Conservation (phyloP, 2,797 vertebrate genomes). For the Pitangus sulphuratus region DNA sequence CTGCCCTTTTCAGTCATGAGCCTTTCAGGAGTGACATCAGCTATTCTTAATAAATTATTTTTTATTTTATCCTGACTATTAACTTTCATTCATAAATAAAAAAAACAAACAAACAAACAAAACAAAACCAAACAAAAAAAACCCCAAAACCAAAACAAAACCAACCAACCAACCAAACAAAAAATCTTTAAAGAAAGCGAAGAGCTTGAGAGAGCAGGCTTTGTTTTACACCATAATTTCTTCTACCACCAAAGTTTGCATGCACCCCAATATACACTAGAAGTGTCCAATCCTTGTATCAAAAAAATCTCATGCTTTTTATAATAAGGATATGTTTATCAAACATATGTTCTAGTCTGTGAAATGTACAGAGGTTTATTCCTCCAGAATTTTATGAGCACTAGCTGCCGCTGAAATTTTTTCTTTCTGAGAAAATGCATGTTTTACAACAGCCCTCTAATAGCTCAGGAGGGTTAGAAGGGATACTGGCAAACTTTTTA, state of each 20-base stretch:
- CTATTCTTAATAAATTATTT: neutral
- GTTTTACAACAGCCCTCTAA: neutral
- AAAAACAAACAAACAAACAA: neutral
- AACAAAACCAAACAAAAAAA: too few species aligned
- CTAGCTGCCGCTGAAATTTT: neutral
- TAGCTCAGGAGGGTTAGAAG: neutral
- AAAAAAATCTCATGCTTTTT: neutral
- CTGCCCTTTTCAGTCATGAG: neutral
- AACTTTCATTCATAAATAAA: neutral
- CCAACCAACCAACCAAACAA: too few species aligned
- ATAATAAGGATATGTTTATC: fast-evolving
- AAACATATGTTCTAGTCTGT: neutral
- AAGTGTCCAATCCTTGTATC: neutral
- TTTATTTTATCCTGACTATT: neutral
- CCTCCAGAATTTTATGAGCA: neutral
- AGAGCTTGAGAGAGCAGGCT: neutral
- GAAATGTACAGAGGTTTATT: neutral
- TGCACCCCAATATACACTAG: neutral
- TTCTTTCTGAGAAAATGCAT: neutral
- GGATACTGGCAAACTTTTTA: neutral
- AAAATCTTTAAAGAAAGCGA: neutral
- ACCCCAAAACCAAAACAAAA: neutral
- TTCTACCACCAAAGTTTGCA: neutral
- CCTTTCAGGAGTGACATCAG: neutral
- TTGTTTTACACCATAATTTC: neutral